phyloP scores from a whole-genome alignment of 1,140 invertebrate genomes.

The Bombyx mandarina region DNA sequence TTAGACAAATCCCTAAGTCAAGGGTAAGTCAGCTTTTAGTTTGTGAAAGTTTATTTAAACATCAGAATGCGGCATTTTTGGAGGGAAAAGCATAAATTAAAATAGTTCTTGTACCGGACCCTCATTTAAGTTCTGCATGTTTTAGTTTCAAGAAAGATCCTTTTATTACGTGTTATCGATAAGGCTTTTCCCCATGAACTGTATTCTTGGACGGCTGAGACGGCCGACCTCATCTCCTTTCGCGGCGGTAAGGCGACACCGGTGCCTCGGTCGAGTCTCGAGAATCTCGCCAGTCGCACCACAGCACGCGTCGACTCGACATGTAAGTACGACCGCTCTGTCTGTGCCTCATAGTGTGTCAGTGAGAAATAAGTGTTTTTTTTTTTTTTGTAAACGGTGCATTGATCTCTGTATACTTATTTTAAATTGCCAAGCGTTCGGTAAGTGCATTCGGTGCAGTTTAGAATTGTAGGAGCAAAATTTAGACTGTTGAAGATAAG shows the following conservation, averaged over 20 bases:
- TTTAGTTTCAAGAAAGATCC: constrained; percentile 5
- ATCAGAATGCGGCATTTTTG: too few relatives aligned
- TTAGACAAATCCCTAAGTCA: too few relatives aligned
- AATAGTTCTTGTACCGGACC: too few relatives aligned
- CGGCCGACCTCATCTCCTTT: constrained; percentile 50
- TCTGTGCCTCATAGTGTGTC: constrained; percentile 45
- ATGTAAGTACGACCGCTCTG: constrained; percentile 58
- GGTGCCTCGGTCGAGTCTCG: constrained; percentile 22
- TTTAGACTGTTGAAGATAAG: too few relatives aligned
- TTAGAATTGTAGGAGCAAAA: too few relatives aligned
- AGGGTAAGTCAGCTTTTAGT: too few relatives aligned
- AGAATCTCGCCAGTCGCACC: constrained; percentile 56
- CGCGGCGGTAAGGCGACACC: constrained; percentile 63
- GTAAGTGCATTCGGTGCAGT: constrained; percentile 25
- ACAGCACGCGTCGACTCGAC: constrained; percentile 69
- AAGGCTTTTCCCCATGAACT: constrained; percentile 26
- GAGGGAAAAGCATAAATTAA: too few relatives aligned
- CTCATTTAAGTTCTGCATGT: not conserved
- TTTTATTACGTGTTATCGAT: constrained; percentile 4
- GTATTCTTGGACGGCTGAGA: constrained; percentile 46
- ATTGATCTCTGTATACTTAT: constrained; percentile 23
- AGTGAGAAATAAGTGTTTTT: constrained; percentile 46
- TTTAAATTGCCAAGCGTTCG: constrained; percentile 13
- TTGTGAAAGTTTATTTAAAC: too few relatives aligned
- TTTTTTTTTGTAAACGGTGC: constrained; percentile 40